Evolutionary conservation across 2,888 invertebrate species (phyloP), one percentile per base, ranked within the genome.

Genomic region (Archips crataeganus): DNA sequence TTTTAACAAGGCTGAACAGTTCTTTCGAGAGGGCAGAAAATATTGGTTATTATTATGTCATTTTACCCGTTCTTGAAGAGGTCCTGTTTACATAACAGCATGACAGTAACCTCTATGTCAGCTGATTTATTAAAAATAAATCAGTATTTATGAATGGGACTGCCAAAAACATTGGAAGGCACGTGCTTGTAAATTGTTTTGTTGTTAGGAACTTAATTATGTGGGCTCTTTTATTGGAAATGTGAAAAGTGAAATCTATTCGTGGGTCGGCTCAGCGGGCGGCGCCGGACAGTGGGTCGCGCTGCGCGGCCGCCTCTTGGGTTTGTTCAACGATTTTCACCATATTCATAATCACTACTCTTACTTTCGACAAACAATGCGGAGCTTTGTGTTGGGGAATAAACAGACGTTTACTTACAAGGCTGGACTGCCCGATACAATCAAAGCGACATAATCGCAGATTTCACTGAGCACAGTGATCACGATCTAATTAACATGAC

Each of bases 191-290:
- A 74, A 61, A 51, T 13, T 59, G 23, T 45, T 49, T 4, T 54
- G 64, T 36, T 70, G 71, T 75, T 74, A 77, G 62, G 77, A 75
- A 79, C 79, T 81, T 81, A 83, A 57, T 59, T 69, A 68, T 66
- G 61, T 61, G 60, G 81, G 81, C 81, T 82, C 79, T 84, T 82
- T 87, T 79, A 84, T 84, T 85, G 83, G 82, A 86, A 86, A 86
- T 86, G 85, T 84, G 87, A 92, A 93, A 93, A 94, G 93, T 93
- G 93, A 94, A 93, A 93, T 92, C 90, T 90, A 86, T 70, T 70
- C 65, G 74, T 65, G 70, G 64, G 74, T 70, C 70, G 69, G 11
- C 64, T 9, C 74, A 60, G 73, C 83, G 84, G 82, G 80, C 83
- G 82, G 80, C 83, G 82, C 83, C 82, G 86, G 87, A 79, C 88